These are phyloP conservation scores for Pygocentrus nattereri DNA, from an alignment of 2,797 vertebrate genomes.

Conservation along the genomic window DNA sequence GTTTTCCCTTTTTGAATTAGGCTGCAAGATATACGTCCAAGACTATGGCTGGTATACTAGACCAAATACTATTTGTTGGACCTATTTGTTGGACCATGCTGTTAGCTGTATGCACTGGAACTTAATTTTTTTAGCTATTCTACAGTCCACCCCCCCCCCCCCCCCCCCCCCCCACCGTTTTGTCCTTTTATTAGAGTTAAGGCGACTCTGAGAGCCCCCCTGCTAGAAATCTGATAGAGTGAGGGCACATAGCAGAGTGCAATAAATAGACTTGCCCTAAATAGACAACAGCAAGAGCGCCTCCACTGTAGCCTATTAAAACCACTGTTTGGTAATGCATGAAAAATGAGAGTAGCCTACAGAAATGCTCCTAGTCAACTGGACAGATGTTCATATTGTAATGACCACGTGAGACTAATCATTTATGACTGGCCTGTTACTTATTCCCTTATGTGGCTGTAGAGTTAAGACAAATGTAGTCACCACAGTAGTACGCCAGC, in stretches of 20 bases:
- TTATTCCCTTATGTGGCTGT: too few relatives aligned
- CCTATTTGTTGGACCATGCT: not conserved
- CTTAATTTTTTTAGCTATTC: not conserved
- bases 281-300: slow-evolving; percentile 73
- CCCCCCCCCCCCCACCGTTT: not conserved
- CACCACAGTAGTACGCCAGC: not conserved
- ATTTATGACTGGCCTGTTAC: not conserved
- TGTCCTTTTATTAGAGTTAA: slow-evolving; percentile 3
- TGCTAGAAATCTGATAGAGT: slow-evolving; percentile 76
- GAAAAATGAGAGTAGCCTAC: not conserved
- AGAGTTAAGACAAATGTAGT: not conserved
- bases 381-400: not conserved
- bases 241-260: slow-evolving; percentile 73
- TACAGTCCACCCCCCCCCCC: not conserved
- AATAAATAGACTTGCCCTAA: slow-evolving; percentile 85
- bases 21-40: not conserved
- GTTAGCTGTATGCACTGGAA: not conserved
- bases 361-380: not conserved
- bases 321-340: not conserved
- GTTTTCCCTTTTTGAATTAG: not conserved
- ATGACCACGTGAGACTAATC: not conserved
- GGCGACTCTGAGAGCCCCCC: slow-evolving; percentile 28
- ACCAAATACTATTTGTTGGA: not conserved
- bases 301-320: slow-evolving; percentile 43
- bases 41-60: not conserved